phyloP scores from a whole-genome alignment of 2,113 vertebrate genomes.

The Mellivora capensis region DNA sequence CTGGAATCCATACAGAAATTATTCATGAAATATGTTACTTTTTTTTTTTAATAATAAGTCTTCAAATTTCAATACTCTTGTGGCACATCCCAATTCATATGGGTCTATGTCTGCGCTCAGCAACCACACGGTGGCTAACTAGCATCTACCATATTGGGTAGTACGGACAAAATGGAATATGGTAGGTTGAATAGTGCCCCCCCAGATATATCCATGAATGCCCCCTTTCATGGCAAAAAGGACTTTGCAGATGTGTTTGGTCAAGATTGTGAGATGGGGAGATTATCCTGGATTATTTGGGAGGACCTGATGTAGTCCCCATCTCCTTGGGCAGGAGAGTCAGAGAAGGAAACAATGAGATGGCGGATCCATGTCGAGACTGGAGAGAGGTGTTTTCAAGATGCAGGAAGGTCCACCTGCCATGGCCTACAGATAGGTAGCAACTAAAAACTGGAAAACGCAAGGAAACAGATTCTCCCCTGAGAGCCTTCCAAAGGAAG shows the following conservation, averaged over 20 bases:
- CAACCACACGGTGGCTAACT: not conserved
- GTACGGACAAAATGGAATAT: not conserved
- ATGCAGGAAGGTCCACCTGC: not conserved
- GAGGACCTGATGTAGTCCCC: not conserved
- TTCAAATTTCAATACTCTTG: not conserved
- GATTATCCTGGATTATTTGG: not conserved
- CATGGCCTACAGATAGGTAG: not conserved
- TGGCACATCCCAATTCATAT: not conserved
- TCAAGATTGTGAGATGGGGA: not conserved
- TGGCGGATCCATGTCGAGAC: not conserved
- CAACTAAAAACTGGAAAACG: not conserved
- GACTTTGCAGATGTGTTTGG: not conserved
- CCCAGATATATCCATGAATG: not conserved
- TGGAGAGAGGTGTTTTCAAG: not conserved
- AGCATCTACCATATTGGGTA: fast-evolving
- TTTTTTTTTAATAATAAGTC: not conserved
- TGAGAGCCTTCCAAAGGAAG: not conserved
- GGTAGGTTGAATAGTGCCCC: not conserved
- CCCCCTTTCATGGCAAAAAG: not conserved
- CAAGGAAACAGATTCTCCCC: not conserved
- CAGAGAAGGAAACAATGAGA: not conserved
- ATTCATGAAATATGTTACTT: not conserved
- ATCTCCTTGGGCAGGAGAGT: not conserved
- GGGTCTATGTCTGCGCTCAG: not conserved
- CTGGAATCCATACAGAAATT: not conserved